Percentiles rank a stretch among this genome's conserved stretches.
Conservation (phyloP, 37 sponge, comb jelly and placozoan species). For the Dysidea cf. avara region DNA sequence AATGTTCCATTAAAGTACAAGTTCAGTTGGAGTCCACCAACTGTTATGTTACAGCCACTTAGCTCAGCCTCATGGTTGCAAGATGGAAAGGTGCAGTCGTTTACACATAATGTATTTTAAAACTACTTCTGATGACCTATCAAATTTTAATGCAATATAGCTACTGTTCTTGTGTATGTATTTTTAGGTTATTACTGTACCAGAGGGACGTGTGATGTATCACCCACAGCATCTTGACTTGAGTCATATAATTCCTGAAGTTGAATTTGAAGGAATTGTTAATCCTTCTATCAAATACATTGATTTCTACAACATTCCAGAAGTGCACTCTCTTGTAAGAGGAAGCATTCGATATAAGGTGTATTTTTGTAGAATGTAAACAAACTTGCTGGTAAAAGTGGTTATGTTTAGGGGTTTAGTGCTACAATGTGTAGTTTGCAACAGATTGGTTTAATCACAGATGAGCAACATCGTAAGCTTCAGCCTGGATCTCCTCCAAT, state of each 20-base stretch:
- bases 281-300: slow-evolving; percentile 86
- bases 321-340: slow-evolving; percentile 72
- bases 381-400: not conserved
- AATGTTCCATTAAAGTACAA: slow-evolving; percentile 94
- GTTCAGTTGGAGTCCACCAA: slow-evolving; percentile 94
- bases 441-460: slow-evolving; percentile 58
- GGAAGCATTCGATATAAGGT: slow-evolving; percentile 91
- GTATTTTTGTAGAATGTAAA: slow-evolving; percentile 5
- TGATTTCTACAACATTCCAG: slow-evolving; percentile 71
- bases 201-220: not conserved
- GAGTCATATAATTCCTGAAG: slow-evolving; percentile 17
- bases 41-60: slow-evolving; percentile 66
- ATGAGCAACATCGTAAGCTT: slow-evolving; percentile 42
- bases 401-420: slow-evolving; percentile 53
- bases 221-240: not conserved
- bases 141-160: not conserved
- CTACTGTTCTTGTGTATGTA: not conserved
- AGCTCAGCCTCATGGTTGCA: slow-evolving; percentile 72
- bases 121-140: not conserved
- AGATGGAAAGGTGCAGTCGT: slow-evolving; percentile 67
- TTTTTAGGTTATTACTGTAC: too few species aligned
- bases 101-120: too few species aligned
- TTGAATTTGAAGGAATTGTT: slow-evolving; percentile 78
- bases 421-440: slow-evolving; percentile 14
- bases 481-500: slow-evolving; percentile 35